Conservation (phyloP, 2,888 invertebrate genomes). For the Rhagophthalmus giganteus region DNA sequence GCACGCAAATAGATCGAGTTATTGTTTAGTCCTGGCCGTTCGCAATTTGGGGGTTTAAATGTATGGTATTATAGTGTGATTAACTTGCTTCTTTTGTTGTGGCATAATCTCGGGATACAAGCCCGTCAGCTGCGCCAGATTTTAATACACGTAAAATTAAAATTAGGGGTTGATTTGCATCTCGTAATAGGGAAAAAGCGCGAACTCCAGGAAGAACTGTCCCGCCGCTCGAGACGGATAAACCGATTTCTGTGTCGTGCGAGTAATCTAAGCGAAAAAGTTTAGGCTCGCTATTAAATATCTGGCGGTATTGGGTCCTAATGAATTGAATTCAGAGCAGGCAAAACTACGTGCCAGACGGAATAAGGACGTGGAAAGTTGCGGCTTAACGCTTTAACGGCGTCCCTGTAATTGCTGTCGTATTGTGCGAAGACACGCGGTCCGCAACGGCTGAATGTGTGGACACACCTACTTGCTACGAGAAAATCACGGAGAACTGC, state of each 20-base stretch:
- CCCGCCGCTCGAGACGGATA: slow-evolving; percentile 30
- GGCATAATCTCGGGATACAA: slow-evolving; percentile 49
- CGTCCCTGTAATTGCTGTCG: slow-evolving; percentile 41
- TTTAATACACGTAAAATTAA: slow-evolving; percentile 66
- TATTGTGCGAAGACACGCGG: slow-evolving; percentile 41
- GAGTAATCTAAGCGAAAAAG: slow-evolving; percentile 29
- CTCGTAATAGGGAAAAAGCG: slow-evolving; percentile 61
- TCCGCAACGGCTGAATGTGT: slow-evolving; percentile 37
- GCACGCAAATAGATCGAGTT: slow-evolving; percentile 1
- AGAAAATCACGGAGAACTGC: slow-evolving; percentile 32
- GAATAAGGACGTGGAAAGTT: slow-evolving; percentile 36
- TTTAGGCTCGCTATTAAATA: slow-evolving; percentile 36
- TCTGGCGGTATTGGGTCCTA: slow-evolving; percentile 39
- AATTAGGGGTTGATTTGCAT: slow-evolving; percentile 64
- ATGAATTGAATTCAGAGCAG: slow-evolving; percentile 42
- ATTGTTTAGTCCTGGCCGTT: slow-evolving; percentile 30
- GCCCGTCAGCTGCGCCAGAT: slow-evolving; percentile 60
- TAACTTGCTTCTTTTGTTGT: slow-evolving; percentile 53
- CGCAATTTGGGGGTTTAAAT: slow-evolving; percentile 44
- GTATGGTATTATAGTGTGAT: slow-evolving; percentile 51
- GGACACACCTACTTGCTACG: slow-evolving; percentile 41
- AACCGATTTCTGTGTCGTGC: slow-evolving; percentile 29
- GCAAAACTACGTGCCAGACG: slow-evolving; percentile 37
- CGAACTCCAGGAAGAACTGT: slow-evolving; percentile 38
- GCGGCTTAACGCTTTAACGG: slow-evolving; percentile 35